Conservation (phyloP, 2,888 invertebrate species). For the Xanthia togata region DNA sequence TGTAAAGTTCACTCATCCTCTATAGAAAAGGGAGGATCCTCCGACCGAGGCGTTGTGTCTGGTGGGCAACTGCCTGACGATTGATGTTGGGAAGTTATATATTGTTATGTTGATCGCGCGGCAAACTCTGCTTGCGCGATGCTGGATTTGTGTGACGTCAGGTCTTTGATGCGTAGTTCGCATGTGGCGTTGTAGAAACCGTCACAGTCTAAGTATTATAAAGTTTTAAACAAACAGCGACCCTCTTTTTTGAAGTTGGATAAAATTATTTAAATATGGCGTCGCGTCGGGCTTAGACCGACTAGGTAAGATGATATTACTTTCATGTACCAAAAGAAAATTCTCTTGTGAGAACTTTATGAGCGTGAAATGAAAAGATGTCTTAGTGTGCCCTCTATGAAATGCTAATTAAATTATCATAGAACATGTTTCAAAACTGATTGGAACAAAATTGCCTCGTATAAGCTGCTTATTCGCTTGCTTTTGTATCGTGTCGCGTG, state of each 20-base stretch:
- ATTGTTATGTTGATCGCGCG: too few relatives aligned
- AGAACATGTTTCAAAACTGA: constrained; percentile 42
- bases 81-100: too few relatives aligned
- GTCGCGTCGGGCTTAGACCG: not conserved
- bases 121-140: too few relatives aligned
- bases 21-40: too few relatives aligned
- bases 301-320: constrained; percentile 10
- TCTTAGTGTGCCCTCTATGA: constrained; percentile 18
- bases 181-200: too few relatives aligned
- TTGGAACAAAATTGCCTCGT: constrained; percentile 42
- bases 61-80: too few relatives aligned
- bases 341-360: constrained; percentile 24
- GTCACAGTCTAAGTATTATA: too few relatives aligned
- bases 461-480: constrained; percentile 38
- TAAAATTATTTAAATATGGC: constrained; percentile 8
- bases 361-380: constrained; percentile 30
- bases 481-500: constrained; percentile 12
- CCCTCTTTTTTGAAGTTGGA: not conserved
- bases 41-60: too few relatives aligned
- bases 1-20: too few relatives aligned
- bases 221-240: not conserved
- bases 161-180: too few relatives aligned
- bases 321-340: constrained; percentile 8
- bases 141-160: too few relatives aligned
- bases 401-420: constrained; percentile 53